These are phyloP conservation scores for Drosophila paramelanica DNA, from an alignment of 2,888 invertebrate genomes.

Conservation along the genomic window DNA sequence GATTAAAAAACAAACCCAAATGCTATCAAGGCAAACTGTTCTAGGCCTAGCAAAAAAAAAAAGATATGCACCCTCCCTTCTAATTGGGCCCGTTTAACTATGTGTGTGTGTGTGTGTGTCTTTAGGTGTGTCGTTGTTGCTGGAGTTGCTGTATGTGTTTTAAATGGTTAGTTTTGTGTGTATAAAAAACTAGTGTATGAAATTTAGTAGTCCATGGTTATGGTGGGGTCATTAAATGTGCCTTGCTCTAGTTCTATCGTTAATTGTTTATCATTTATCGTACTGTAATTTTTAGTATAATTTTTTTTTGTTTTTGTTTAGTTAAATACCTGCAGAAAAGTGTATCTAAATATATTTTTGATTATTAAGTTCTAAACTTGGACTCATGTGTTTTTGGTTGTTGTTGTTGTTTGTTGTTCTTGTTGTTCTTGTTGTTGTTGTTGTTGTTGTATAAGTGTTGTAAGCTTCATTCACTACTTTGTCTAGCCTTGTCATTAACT, in stretches of 20 bases:
- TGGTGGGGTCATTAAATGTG: constrained; percentile 78
- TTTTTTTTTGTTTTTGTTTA: constrained; percentile 35
- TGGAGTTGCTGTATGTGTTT: background rate
- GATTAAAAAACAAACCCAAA: constrained; percentile 63
- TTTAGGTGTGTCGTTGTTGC: constrained; percentile 7
- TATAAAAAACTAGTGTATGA: constrained; percentile 76
- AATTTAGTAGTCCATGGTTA: constrained; percentile 77
- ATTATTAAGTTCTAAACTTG: constrained; percentile 81
- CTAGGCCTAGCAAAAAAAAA: constrained; percentile 61
- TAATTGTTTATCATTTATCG: constrained; percentile 26
- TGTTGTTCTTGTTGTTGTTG: constrained; percentile 36
- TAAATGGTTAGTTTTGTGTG: constrained; percentile 42
- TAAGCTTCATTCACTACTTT: constrained; percentile 79
- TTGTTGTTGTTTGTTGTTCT: constrained; percentile 62
- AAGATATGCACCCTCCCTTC: constrained; percentile 69
- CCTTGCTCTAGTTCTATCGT: constrained; percentile 69
- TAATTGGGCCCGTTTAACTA: constrained; percentile 74
- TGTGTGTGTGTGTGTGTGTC: constrained; percentile 48
- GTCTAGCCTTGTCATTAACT: constrained; percentile 69
- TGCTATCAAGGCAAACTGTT: constrained; percentile 72
- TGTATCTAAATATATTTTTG: constrained; percentile 81
- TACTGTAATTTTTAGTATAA: constrained; percentile 45
- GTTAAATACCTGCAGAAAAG: constrained; percentile 79
- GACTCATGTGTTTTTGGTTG: constrained; percentile 74
- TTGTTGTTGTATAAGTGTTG: constrained; percentile 57